Evolutionary conservation across 1,140 invertebrate genomes (phyloP), one percentile per base, ranked within the genome.

Genomic region (Leptopilina clavipes): DNA sequence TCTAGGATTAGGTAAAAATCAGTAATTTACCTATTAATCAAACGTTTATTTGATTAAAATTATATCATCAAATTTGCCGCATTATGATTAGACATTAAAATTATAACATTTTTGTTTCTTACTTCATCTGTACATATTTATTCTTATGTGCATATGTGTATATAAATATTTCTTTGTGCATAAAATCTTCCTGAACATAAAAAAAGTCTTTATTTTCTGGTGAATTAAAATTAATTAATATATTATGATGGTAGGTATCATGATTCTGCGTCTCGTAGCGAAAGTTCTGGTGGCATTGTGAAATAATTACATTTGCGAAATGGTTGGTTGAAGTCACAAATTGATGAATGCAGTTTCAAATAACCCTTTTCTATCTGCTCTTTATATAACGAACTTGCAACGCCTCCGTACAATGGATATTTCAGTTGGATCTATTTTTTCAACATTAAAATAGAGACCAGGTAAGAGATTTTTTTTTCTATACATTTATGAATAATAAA

Each of bases 281-380:
- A 78, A n/a, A 79, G 45, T 76, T 83, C 82, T 37, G 81, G 80
- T 72, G 80, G 79, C 59, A 81, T 83, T 17, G 82, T 83, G 48
- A 85, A 82, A 40, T 74, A 48, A 37, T 74, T 77, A 71, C 77
- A 81, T 75, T 65, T 85, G 19, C 78, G 73, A 77, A 85, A 85
- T 25, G 84, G 84, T 65, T 82, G 75, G 22, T 81, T 77, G 31
- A 77, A 52, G 78, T 83, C 81, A 18, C 37, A 70, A 17, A 81
- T 73, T 77, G 79, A 75, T 7, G 74, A 44, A 19, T 40, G 75
- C 25, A 54, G 37, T 72, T 81, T 85, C 54, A 85, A 43, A 7
- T 70, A 71, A 54, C 79, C 78, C 74, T 79, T 79, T 37, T 80
- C 75, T 37, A 83, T 75, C 76, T 81, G 78, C 71, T 83, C 78